Evolutionary conservation across 2,113 vertebrate species (phyloP).

Genomic region (Plestiodon gilberti): DNA sequence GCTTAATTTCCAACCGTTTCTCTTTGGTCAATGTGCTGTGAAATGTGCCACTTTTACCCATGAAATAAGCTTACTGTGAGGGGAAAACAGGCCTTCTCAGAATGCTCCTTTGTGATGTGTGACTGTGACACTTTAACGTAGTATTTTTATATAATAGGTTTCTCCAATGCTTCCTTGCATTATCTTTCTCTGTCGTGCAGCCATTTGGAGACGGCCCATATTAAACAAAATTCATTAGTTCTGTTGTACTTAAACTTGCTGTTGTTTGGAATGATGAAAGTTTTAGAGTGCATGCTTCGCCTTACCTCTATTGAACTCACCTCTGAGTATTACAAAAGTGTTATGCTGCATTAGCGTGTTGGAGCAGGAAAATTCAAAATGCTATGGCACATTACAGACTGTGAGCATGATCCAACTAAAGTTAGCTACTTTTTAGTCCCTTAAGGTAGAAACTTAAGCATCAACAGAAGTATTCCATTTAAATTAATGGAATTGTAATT

Average conservation of each 20-base stretch:
- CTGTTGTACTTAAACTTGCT: slow-evolving; percentile 1
- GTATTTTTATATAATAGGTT: slow-evolving; percentile 12
- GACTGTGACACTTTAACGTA: slow-evolving; percentile 20
- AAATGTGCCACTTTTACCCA: slow-evolving; percentile 20
- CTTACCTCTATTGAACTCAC: neutral
- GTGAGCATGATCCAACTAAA: neutral
- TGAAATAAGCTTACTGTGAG: slow-evolving; percentile 28
- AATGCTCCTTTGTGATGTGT: slow-evolving; percentile 11
- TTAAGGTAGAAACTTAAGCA: neutral
- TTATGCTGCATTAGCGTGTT: slow-evolving; percentile 8
- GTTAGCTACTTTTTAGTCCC: neutral
- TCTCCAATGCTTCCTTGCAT: slow-evolving; percentile 15
- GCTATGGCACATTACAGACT: neutral
- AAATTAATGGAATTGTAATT: neutral
- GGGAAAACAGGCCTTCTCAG: neutral
- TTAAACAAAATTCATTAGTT: slow-evolving; percentile 31
- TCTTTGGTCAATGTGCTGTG: slow-evolving; percentile 11
- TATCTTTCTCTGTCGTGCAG: neutral
- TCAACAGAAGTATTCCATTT: neutral
- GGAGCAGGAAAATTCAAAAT: slow-evolving; percentile 10
- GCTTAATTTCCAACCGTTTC: slow-evolving; percentile 5
- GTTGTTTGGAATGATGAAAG: neutral
- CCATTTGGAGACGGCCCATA: neutral
- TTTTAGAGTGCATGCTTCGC: slow-evolving; percentile 8
- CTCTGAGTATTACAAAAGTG: slow-evolving; percentile 13